phyloP scores from a whole-genome alignment of 2,888 invertebrate species.

The Neoaliturus tenellus region DNA sequence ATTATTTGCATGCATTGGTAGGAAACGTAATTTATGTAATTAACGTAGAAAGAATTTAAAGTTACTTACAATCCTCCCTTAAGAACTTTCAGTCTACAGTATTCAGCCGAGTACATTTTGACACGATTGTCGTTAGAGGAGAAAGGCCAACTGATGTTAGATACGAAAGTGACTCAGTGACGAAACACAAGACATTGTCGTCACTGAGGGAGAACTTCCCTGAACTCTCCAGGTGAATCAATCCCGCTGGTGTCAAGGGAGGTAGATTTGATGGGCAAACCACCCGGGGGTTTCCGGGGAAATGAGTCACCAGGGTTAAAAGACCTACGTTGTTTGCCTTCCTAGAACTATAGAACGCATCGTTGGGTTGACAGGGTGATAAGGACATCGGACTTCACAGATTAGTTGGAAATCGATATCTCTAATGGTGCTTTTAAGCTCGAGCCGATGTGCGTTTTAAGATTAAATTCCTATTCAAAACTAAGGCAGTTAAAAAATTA shows the following conservation, averaged over 20 bases:
- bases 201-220: not conserved
- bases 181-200: not conserved
- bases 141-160: not conserved
- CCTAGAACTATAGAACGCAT: not conserved
- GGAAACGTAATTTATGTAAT: too few species aligned
- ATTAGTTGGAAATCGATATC: too few species aligned
- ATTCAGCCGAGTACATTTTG: not conserved
- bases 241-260: not conserved
- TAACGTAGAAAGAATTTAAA: too few species aligned
- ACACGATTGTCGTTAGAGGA: not conserved
- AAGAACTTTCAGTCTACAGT: not conserved
- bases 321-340: not conserved
- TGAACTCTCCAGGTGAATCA: conserved; percentile 4
- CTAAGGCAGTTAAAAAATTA: too few species aligned
- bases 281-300: not conserved
- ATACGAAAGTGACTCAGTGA: not conserved
- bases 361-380: not conserved
- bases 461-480: too few species aligned
- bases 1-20: too few species aligned
- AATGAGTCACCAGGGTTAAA: not conserved
- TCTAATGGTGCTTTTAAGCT: too few species aligned
- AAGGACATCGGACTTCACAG: not conserved
- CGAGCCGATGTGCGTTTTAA: too few species aligned
- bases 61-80: not conserved
- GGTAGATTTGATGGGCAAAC: not conserved